These are phyloP conservation scores for Thunnus maccoyii DNA, from an alignment of 2,113 vertebrate genomes.

Conservation along the genomic window DNA sequence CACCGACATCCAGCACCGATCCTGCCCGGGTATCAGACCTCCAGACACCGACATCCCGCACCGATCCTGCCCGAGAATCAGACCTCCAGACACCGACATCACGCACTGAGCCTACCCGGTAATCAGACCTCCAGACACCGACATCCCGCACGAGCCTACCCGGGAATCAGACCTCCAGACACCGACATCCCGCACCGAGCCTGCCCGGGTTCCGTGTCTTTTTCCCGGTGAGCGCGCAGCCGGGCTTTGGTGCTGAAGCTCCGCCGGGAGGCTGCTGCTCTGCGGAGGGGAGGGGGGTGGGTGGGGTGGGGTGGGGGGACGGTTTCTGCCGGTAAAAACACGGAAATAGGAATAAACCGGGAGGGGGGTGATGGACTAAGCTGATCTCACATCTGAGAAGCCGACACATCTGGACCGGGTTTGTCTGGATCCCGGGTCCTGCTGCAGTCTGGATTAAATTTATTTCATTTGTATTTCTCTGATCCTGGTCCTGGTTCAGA, in stretches of 20 bases:
- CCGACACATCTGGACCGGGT: slow-evolving; percentile 53
- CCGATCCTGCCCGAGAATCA: no score
- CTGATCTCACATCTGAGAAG: slow-evolving; percentile 48
- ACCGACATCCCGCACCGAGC: slow-evolving; percentile 6
- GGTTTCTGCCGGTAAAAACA: slow-evolving; percentile 35
- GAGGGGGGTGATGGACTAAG: slow-evolving; percentile 59
- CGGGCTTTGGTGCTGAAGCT: background rate
- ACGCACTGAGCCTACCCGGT: background rate
- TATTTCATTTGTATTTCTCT: background rate
- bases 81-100: no score
- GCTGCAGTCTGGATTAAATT: slow-evolving; percentile 4
- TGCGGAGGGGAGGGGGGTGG: background rate
- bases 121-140: slow-evolving; percentile 7
- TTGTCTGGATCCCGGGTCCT: slow-evolving; percentile 30
- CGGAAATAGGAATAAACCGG: slow-evolving; percentile 40
- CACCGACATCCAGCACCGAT: slow-evolving; percentile 11
- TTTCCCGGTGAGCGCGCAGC: no score
- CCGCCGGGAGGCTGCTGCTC: slow-evolving; percentile 11
- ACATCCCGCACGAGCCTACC: slow-evolving; percentile 18
- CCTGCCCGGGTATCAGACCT: background rate
- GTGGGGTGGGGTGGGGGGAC: background rate
- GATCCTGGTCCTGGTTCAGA: slow-evolving; percentile 43
- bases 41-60: no score
- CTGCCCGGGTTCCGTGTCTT: background rate
- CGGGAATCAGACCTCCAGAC: slow-evolving; percentile 30